Conservation (phyloP, 2,113 vertebrate species). For the Calypte anna region DNA sequence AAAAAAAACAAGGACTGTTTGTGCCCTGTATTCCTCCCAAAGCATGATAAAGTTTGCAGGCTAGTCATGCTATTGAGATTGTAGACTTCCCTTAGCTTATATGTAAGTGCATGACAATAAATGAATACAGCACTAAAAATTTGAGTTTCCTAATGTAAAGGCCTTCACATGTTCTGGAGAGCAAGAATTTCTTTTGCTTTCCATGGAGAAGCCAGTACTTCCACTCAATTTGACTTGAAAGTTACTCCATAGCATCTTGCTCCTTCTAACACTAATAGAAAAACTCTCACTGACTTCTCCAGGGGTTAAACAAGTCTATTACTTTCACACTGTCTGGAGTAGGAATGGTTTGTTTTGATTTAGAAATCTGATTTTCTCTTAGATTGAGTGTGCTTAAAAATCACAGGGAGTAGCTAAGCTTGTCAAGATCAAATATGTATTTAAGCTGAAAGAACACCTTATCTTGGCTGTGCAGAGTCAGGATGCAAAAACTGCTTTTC, state of each 20-base stretch:
- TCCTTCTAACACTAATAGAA: background rate
- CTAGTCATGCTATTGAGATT: background rate
- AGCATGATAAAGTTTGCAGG: background rate
- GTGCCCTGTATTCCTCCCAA: background rate
- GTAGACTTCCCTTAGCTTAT: constrained; percentile 4
- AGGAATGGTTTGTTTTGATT: constrained; percentile 13
- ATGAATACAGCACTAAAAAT: background rate
- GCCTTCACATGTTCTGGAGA: background rate
- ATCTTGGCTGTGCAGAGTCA: background rate
- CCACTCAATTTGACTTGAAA: background rate
- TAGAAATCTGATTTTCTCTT: constrained; percentile 6
- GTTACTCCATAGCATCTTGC: background rate
- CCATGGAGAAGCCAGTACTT: background rate
- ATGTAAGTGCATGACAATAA: background rate
- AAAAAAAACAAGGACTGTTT: constrained; percentile 23
- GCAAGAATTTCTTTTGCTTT: background rate
- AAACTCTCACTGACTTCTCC: background rate
- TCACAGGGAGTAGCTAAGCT: constrained; percentile 1
- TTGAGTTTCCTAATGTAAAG: background rate
- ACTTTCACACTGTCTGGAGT: background rate
- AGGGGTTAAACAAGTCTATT: background rate
- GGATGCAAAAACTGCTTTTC: constrained; percentile 4
- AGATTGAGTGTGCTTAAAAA: background rate
- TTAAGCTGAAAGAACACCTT: background rate
- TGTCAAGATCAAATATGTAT: background rate